Evolutionary conservation across 92 coral and sea anemone species (phyloP), one percentile per base, ranked within the genome.

Genomic region (Phenganax stokvisi): DNA sequence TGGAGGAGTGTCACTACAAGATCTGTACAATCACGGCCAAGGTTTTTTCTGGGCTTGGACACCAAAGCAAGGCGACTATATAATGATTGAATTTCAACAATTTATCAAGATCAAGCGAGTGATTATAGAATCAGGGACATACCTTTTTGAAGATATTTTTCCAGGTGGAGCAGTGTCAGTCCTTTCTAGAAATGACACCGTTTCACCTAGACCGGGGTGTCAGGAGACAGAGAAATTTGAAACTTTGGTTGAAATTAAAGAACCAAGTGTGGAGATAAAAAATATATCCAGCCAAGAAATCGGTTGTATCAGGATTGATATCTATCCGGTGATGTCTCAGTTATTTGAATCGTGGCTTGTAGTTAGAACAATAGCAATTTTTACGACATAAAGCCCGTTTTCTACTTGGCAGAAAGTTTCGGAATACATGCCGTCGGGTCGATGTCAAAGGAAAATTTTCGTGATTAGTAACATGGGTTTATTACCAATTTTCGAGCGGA

Each of bases 291-390:
- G 17, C 65, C 56, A 52, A 28, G 80, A 69, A 12, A 58, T 85
- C 8, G 76, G 83, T 75, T 85, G 90, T 62, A 70, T 88, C 27
- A 80, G 70, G 75, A 28, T 88, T 75, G 53, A 56, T 3, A 53
- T 88, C 9, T 69, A 15, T 16, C 71, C 71, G 37, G 56, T 65
- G 37, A n/a, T 2, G 51, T 64, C 59, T 9, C 11, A 64, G 31
- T 79, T 80, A 12, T 54, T 51, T 30, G 74, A 70, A 7, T 73
- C 66, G 0, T 84, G 90, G 88, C 65, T 79, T 51, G 75, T 88
- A 31, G 75, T 88, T n/a, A 65, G 84, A 75, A 87, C 83, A 69
- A 80, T 88, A 16, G 86, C 90, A 29, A n/a, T 88, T 58, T 88
- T 86, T 84, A 64, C 74, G 30, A 67, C 61, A 71, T 79, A 29